Base-by-base conservation (phyloP, 2,797 vertebrate species). In the Spinus olivaceus region DNA sequence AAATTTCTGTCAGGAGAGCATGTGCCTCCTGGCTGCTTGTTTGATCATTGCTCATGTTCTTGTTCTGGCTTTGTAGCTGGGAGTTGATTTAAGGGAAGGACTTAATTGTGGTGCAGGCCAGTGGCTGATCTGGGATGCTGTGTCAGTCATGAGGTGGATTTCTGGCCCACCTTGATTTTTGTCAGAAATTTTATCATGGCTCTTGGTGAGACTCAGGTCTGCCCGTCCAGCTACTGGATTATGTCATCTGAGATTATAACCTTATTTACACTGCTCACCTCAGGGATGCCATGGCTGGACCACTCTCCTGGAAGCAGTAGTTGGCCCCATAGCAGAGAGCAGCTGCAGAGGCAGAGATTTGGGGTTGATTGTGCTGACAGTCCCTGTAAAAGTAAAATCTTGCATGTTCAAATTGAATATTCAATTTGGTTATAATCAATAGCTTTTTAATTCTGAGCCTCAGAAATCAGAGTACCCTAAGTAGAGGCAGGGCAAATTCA, bases 291-390 rank as follows among this genome's bases (percentile, higher is more conserved):
- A 5, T 3, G 19, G 33, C 41, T 67, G 18, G 9, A 72, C 11
- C 0, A 1, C 37, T 73, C 39, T 63, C 0, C 18, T 27, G 72
- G 20, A 25, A 78, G 30, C 53, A 44, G 22, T 33, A n/a, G 3
- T n/a, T 61, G 32, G 13, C 49, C 15, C 5, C 37, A 24, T 10
- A 49, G 23, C 18, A 22, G 42, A 56, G 28, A 53, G 47, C 1
- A 2, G 14, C 61, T 88, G 53, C 32, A 53, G 65, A 64, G 44
- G 20, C 35, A 63, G 70, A 53, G 54, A 9, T 14, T 39, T 61
- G 32, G 8, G 8, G 57, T 82, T 83, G 7, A n/a, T 61, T 71
- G 33, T 79, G n/a, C 47, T 54, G 35, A 35, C 10, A 41, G n/a
- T 66, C 23, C 25, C 19, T 74, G 16, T 76, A 46, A 46, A 87